Evolutionary conservation across 2,113 vertebrate genomes (phyloP).

Genomic region (Mixornis gularis): DNA sequence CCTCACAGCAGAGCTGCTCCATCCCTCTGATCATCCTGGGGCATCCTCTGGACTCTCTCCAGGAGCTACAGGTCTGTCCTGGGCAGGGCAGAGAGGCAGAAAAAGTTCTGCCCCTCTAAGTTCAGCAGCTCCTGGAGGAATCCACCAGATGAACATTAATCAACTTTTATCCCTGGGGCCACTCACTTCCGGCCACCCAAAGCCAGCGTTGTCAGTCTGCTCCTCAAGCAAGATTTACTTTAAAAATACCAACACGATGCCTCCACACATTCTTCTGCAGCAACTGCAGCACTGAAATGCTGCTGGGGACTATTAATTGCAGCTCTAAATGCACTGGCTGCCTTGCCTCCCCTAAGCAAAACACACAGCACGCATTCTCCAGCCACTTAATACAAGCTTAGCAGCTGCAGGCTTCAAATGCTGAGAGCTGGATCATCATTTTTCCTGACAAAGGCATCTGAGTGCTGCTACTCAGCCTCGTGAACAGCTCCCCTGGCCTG

Average conservation of each 20-base stretch:
- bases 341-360: neutral
- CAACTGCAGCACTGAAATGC: slow-evolving; percentile 13
- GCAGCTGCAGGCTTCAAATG: slow-evolving; percentile 42
- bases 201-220: neutral
- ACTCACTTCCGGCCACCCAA: neutral
- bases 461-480: neutral
- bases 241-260: slow-evolving; percentile 61
- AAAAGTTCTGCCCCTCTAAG: neutral
- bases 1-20: neutral
- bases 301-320: neutral
- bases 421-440: neutral
- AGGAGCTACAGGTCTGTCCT: neutral
- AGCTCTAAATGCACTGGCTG: neutral
- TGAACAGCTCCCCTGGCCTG: neutral
- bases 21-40: neutral
- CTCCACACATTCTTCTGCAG: slow-evolving; percentile 35
- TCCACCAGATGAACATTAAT: neutral
- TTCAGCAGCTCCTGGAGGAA: neutral
- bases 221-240: slow-evolving; percentile 52
- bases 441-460: neutral
- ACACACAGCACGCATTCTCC: neutral
- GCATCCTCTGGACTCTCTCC: neutral
- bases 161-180: neutral
- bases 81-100: neutral
- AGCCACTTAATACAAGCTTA: slow-evolving; percentile 51